Evolutionary conservation across 2,797 vertebrate species (phyloP), one percentile per base, ranked within the genome.

Genomic region (Melanotaenia nigrans): DNA sequence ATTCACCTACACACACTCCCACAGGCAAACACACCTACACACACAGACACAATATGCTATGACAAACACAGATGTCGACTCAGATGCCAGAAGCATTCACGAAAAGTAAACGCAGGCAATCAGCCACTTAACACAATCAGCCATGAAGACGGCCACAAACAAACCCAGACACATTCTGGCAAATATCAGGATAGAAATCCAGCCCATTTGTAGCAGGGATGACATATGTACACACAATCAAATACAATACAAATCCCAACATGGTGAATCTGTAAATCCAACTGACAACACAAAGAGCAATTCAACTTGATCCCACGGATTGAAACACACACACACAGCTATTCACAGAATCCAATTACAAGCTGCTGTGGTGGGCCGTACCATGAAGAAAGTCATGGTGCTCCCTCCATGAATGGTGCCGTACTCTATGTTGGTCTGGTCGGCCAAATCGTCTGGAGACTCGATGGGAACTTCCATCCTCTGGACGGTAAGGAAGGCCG

Each of bases 311-410:
- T 24, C n/a, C 11, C 9, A 24, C 3, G 0, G 1, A 61, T 12
- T 51, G 4, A 73, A 53, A 66, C 33, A 30, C 30, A 61, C 35
- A 38, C n/a, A 47, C 6, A 35, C 1, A 42, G 40, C 40, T 9
- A 63, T 33, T 65, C 18, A 47, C 25, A 78, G 42, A 51, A 4
- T 22, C 24, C 14, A 25, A 45, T 53, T 53, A 30, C 24, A 7
- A 53, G 40, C 22, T 22, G 33, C 45, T 11, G 36, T 13, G 25
- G 38, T 1, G 4, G 33, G 49, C 63, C 73, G 33, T 90, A 97
- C 96, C 95, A 97, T 97, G 87, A 98, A 98, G 94, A 98, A 98
- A 74, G 97, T 97, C 97, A 98, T 98, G 81, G 96, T 98, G 90
- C 96, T 97, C 25, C 97, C 97, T 1, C 96, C 97, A 0, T 98